Evolutionary conservation across 2,113 vertebrate genomes (phyloP).

Genomic region (Platycercus adscitus): DNA sequence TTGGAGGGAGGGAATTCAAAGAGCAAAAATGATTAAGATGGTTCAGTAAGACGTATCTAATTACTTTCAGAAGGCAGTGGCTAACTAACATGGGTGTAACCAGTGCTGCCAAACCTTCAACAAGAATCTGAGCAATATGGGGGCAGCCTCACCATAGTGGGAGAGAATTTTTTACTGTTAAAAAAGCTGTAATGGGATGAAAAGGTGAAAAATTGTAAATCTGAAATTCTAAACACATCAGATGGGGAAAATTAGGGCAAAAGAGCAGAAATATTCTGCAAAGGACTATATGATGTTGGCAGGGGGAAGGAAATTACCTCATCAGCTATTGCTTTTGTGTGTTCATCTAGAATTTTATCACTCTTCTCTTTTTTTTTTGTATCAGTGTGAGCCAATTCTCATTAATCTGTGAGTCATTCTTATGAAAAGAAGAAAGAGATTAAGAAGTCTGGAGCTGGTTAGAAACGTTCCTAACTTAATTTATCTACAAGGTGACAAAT

Average conservation of each 20-base stretch:
- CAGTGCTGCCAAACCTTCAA: neutral
- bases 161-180: neutral
- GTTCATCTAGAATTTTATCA: neutral
- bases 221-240: neutral
- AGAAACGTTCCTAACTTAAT: neutral
- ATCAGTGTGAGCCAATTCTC: neutral
- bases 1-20: neutral
- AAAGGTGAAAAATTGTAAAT: neutral
- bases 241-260: neutral
- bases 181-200: neutral
- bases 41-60: neutral
- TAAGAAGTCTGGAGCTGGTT: neutral
- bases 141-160: neutral
- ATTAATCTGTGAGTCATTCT: neutral
- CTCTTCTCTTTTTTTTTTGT: neutral
- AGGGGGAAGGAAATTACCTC: neutral
- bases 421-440: neutral
- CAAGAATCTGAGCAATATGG: neutral
- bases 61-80: neutral
- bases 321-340: neutral
- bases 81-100: neutral
- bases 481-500: neutral
- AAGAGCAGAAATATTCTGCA: neutral
- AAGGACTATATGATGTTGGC: neutral
- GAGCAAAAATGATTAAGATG: neutral